Conservation (phyloP, 1,140 invertebrate species). For the Phymastichus coffea region DNA sequence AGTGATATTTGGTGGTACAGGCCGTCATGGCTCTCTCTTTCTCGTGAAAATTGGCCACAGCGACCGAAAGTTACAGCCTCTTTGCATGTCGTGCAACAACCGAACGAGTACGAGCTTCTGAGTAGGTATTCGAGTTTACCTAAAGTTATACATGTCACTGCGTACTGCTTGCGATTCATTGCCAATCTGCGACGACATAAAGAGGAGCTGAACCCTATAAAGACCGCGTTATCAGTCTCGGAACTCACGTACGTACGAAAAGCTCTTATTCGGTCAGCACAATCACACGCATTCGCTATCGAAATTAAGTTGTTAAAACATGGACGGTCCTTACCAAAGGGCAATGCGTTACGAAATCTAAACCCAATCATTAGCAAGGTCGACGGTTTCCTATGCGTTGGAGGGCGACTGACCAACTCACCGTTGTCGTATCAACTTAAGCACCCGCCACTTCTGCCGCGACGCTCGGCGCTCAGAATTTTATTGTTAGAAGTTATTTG, state of each 20-base stretch:
- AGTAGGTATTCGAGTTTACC: background rate
- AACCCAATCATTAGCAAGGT: background rate
- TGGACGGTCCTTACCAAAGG: background rate
- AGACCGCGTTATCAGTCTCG: too few species aligned
- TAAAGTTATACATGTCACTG: background rate
- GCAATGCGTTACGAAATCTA: background rate
- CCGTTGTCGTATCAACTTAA: background rate
- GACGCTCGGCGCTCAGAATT: background rate
- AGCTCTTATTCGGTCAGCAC: background rate
- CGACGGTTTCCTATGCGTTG: background rate
- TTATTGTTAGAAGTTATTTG: too few species aligned
- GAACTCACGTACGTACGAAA: too few species aligned
- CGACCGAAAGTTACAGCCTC: background rate
- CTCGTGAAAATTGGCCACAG: background rate
- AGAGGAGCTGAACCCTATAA: too few species aligned
- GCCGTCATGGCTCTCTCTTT: background rate
- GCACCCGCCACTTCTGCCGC: background rate
- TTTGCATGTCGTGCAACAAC: background rate
- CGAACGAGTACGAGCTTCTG: background rate
- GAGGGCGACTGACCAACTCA: background rate
- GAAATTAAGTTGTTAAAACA: background rate
- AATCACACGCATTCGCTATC: background rate
- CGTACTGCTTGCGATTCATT: background rate
- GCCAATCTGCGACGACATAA: too few species aligned
- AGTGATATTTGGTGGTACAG: conserved; percentile 7